Percentiles rank a stretch among this genome's conserved stretches.
These are phyloP conservation scores for Troilus luridus DNA, from an alignment of 2,888 invertebrate species.

Conservation along the genomic window DNA sequence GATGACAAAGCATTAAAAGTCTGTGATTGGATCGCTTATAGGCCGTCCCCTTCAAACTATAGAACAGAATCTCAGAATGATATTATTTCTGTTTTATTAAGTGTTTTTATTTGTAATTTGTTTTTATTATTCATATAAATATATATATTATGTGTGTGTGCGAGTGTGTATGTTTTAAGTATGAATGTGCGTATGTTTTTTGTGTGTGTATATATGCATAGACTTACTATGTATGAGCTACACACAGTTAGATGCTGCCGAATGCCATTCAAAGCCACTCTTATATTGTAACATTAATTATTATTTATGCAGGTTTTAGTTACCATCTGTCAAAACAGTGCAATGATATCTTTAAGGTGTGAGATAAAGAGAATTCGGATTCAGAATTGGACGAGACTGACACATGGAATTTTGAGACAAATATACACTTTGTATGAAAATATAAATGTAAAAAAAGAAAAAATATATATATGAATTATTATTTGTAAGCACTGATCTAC, in stretches of 20 bases:
- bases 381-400: slow-evolving; percentile 58
- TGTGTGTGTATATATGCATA: slow-evolving; percentile 22
- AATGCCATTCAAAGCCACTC: slow-evolving; percentile 57
- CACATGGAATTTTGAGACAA: slow-evolving; percentile 57
- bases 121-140: slow-evolving; percentile 46
- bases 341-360: slow-evolving; percentile 53
- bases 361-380: slow-evolving; percentile 50
- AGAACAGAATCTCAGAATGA: slow-evolving; percentile 50
- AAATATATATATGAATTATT: slow-evolving; percentile 51
- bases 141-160: slow-evolving; percentile 3
- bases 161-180: not conserved
- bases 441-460: slow-evolving; percentile 47
- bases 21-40: slow-evolving; percentile 63
- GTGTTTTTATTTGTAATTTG: slow-evolving; percentile 60
- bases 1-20: slow-evolving; percentile 58
- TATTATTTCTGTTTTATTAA: slow-evolving; percentile 55
- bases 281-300: slow-evolving; percentile 59
- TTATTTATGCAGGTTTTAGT: slow-evolving; percentile 63
- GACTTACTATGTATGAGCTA: slow-evolving; percentile 4
- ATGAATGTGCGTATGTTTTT: slow-evolving; percentile 9
- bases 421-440: slow-evolving; percentile 53
- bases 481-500: slow-evolving; percentile 58
- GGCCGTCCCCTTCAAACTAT: slow-evolving; percentile 61
- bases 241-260: slow-evolving; percentile 51
- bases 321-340: slow-evolving; percentile 64